Evolutionary conservation across 2,888 invertebrate genomes (phyloP).

Genomic region (Agrochola lota): DNA sequence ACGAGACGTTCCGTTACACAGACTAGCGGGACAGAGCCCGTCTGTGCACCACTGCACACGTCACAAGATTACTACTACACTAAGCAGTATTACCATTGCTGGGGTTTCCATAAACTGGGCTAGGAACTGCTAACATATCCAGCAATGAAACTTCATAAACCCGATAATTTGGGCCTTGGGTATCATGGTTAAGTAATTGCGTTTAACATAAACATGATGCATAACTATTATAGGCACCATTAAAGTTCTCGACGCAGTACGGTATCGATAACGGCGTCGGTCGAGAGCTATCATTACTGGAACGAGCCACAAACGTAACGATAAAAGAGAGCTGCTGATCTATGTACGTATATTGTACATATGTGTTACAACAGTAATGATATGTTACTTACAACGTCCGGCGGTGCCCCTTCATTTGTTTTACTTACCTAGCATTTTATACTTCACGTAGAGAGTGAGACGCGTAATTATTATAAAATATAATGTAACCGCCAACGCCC

Average conservation of each 20-base stretch:
- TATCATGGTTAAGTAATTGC: slow-evolving; percentile 21
- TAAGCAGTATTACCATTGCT: slow-evolving; percentile 14
- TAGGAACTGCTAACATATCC: neutral
- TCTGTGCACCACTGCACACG: slow-evolving; percentile 12
- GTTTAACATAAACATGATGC: slow-evolving; percentile 62
- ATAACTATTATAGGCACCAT: slow-evolving; percentile 54
- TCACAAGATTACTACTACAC: neutral
- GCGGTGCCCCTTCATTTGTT: slow-evolving; percentile 2
- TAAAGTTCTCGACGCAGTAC: slow-evolving; percentile 62
- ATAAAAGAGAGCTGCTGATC: slow-evolving; percentile 9
- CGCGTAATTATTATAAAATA: slow-evolving; percentile 24
- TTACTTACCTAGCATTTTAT: slow-evolving; percentile 26
- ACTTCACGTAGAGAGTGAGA: slow-evolving; percentile 1
- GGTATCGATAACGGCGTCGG: slow-evolving; percentile 70
- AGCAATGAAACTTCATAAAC: slow-evolving; percentile 2
- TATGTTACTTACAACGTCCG: neutral
- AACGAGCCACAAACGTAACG: neutral
- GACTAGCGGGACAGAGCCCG: slow-evolving; percentile 50
- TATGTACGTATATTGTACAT: neutral
- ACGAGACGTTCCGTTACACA: slow-evolving; percentile 52
- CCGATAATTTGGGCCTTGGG: neutral
- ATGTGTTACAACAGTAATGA: slow-evolving; percentile 32
- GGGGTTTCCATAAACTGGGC: no score
- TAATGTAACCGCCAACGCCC: slow-evolving; percentile 1
- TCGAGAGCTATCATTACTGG: slow-evolving; percentile 38